Conservation (phyloP, 2,113 vertebrate species). For the Lanius ludovicianus region DNA sequence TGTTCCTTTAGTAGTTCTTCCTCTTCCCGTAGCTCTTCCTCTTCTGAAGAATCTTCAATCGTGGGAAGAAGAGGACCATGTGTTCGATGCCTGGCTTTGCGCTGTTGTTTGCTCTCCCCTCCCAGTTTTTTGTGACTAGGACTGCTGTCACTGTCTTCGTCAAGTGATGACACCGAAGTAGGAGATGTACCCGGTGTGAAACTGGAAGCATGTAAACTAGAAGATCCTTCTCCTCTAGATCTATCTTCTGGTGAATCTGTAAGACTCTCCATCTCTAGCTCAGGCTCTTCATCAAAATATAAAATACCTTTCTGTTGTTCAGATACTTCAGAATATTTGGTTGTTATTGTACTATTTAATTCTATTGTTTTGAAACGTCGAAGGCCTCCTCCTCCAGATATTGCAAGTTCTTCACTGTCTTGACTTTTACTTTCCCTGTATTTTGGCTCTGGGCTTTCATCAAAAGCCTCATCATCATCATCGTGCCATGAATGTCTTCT, state of each 20-base stretch:
- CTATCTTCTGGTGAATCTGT: constrained; percentile 94
- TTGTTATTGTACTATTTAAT: constrained; percentile 82
- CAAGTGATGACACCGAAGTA: constrained; percentile 94
- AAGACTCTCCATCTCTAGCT: constrained; percentile 92
- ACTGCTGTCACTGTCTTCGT: constrained; percentile 97
- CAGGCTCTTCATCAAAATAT: constrained; percentile 87
- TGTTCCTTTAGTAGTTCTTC: constrained; percentile 93
- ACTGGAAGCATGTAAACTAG: constrained; percentile 92
- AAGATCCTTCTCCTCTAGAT: constrained; percentile 94
- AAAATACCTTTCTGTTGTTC: constrained; percentile 79
- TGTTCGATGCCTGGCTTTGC: constrained; percentile 89
- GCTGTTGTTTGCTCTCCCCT: constrained; percentile 88
- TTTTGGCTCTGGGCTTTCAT: constrained; percentile 80
- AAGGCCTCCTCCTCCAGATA: constrained; percentile 76
- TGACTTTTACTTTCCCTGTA: constrained; percentile 84
- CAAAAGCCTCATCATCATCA: constrained; percentile 73
- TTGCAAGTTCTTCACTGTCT: constrained; percentile 76
- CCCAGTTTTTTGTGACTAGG: constrained; percentile 86
- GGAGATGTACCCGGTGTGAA: constrained; percentile 94
- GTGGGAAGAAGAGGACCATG: constrained; percentile 88
- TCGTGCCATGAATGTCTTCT: constrained; percentile 82
- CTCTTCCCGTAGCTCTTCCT: constrained; percentile 90
- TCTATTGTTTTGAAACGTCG: constrained; percentile 87
- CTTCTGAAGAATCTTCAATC: constrained; percentile 95
- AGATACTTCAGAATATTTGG: constrained; percentile 73